Base-by-base conservation (phyloP, 2,113 vertebrate species). In the Glareola pratincola region DNA sequence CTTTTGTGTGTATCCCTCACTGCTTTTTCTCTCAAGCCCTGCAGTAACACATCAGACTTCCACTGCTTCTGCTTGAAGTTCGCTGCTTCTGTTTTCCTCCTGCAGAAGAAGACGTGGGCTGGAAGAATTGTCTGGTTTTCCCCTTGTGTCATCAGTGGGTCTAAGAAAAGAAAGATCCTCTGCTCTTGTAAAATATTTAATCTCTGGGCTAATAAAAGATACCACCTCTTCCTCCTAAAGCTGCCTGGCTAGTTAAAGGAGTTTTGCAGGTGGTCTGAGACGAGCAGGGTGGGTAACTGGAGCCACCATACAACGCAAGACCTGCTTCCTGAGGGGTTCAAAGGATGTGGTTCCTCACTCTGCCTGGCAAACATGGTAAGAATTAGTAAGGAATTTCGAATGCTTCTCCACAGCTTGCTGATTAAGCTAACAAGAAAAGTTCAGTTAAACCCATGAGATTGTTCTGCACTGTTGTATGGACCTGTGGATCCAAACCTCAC, bases 151-250 rank as follows among this genome's bases (percentile, higher is more conserved):
- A 64, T 85, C 26, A 54, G 14, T 56, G 57, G 26, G 34, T 75
- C 91, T 94, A 94, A 96, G 64, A 94, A 92, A 94, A 92, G 88
- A 69, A 90, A 78, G 57, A 59, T 81, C 63, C 10, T 20, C 26
- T 47, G 48, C 26, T 75, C 41, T 81, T 92, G 68, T 77, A 12
- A 87, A 92, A 90, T 93, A 67, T 85, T 88, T 78, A 71, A 82
- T 78, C 22, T 74, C 82, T 92, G 13, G 1, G 88, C 75, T 91
- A 85, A 91, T 68, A 76, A 85, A 94, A 90, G 91, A 56, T 64
- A 60, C 75, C 83, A 47, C 53, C 86, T 92, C 67, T 85, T 82
- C 85, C 43, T 92, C 66, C 75, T 85, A 30, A 78, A 78, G 56
- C 66, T 87, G 63, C 69, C 80, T 32, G 56, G 26, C 19, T 72